Evolutionary conservation across 2,888 invertebrate species (phyloP), one percentile per base, ranked within the genome.

Genomic region (Halocaridina rubra): DNA sequence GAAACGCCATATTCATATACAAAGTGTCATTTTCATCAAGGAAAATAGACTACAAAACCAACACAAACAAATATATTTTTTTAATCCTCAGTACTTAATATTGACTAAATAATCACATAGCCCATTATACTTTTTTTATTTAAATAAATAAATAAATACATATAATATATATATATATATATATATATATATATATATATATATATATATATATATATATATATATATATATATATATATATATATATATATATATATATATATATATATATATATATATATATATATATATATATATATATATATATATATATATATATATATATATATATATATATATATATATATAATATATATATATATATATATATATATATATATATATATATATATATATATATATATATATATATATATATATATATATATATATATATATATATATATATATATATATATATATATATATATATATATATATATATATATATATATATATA

Each of bases 361-460:
- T 13, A 29, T 29, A 29, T 71, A 71, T 71, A 29, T 72, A 72
- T 72, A 33, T 1, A 5, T 33, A 33, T 30, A 72, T 13, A 33
- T 7, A 33, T 30, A 33, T 30, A 32, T 72, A 72, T 10, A 33
- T 72, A 72, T 72, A 72, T 32, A 72, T 72, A 74, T 74, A 74
- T 46, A 74, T 74, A 74, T 74, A 74, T 74, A 74, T 74, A 74
- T 74, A 74, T 74, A 74, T 74, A 74, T 74, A 74, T 74, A 74
- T 46, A 46, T 74, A 39, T 74, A 74, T 46, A 74, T 74, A 74
- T 39, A 74, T 74, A 72, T 72, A 32, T 72, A 72, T 72, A 32
- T 72, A 72, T 32, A 72, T 72, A 33, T 72, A 72, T 72, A 72
- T 72, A 72, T 72, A 32, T 72, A 33, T 72, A 72, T 69, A 69